Conservation (phyloP, 2,797 vertebrate genomes). For the Danio tinwini region DNA sequence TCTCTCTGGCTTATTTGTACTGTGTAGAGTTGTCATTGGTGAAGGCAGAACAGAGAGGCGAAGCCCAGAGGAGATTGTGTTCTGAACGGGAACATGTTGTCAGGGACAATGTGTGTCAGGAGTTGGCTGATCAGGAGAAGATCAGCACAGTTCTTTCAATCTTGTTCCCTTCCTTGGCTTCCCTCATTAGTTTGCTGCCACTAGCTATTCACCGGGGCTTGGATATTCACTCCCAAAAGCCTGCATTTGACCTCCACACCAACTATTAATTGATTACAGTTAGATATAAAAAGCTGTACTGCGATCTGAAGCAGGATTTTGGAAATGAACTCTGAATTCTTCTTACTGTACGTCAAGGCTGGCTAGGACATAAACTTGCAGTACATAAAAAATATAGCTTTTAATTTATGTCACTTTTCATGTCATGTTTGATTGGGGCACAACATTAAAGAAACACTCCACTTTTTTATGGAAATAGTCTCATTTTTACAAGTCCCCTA, state of each 20-base stretch:
- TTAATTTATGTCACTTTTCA: background rate
- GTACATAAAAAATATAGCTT: background rate
- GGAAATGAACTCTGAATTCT: background rate
- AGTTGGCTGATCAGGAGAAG: slow-evolving; percentile 43
- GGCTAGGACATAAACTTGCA: background rate
- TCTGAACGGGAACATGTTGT: slow-evolving; percentile 56
- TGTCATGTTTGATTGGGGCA: background rate
- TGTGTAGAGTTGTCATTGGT: slow-evolving; percentile 45
- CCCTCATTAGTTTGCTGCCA: slow-evolving; percentile 33
- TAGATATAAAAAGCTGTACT: background rate
- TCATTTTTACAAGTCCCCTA: too few species aligned
- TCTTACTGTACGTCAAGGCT: background rate
- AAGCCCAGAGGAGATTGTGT: slow-evolving; percentile 47
- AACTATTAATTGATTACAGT: slow-evolving; percentile 22
- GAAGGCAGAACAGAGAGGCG: slow-evolving; percentile 31
- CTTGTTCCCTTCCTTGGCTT: slow-evolving; percentile 8
- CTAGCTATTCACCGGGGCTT: background rate
- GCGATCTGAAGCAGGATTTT: background rate
- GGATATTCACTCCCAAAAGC: slow-evolving; percentile 10
- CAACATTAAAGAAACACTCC: background rate
- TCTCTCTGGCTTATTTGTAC: slow-evolving; percentile 59
- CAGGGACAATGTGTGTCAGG: slow-evolving; percentile 49
- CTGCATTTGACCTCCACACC: background rate
- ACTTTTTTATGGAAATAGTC: too few species aligned
- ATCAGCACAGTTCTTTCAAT: slow-evolving; percentile 45